Evolutionary conservation across 64 coral and sea anemone genomes (phyloP).

Genomic region (Montipora capricornis): DNA sequence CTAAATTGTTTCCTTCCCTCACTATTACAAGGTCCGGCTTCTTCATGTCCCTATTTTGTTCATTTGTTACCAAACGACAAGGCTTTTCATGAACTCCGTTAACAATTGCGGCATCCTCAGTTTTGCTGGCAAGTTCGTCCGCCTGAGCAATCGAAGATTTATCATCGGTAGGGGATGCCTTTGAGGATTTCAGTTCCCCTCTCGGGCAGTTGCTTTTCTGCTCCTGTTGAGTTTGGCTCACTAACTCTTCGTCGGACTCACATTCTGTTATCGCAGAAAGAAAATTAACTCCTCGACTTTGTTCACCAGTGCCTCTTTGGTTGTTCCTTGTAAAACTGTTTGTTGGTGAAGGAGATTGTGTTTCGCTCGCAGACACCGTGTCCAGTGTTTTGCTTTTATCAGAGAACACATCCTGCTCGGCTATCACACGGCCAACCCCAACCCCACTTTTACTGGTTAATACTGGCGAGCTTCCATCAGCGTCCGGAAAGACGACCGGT

Average conservation of each 20-base stretch:
- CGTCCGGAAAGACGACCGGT: not conserved
- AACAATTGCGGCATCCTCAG: not conserved
- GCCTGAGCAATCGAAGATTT: not conserved
- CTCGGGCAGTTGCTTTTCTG: not conserved
- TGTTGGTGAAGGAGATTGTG: not conserved
- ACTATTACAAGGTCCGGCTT: conserved; percentile 18
- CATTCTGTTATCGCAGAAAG: not conserved
- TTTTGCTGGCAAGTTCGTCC: not conserved
- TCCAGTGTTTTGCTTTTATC: not conserved
- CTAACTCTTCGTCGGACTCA: conserved; percentile 1
- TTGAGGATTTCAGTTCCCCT: not conserved
- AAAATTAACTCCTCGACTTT: not conserved
- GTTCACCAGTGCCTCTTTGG: not conserved
- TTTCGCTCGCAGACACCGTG: not conserved
- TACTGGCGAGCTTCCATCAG: not conserved
- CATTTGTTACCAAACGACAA: not conserved
- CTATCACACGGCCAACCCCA: not conserved
- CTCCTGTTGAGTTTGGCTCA: not conserved
- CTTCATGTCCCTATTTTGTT: not conserved
- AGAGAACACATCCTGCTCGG: not conserved
- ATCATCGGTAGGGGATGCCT: not conserved
- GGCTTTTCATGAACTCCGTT: conserved; percentile 20
- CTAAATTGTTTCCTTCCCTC: not conserved
- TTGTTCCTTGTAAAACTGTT: not conserved
- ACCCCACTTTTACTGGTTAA: not conserved